A percentile compares a stretch with the other conserved stretches of the same genome.
phyloP scores from a whole-genome alignment of 2,888 invertebrate species.

The Pseudococcus jackbeardsleyi region DNA sequence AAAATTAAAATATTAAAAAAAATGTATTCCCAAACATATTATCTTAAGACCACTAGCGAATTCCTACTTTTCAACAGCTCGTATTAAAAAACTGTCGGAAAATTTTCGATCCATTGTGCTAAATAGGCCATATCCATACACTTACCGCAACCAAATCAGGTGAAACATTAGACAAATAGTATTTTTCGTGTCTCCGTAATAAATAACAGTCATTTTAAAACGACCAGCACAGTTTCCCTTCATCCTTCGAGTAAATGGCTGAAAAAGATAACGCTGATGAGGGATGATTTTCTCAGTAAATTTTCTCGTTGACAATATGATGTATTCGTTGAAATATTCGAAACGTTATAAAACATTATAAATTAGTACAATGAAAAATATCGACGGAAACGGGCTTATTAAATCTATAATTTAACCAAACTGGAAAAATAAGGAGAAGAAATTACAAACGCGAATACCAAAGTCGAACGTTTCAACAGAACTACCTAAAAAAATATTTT shows the following conservation, averaged over 20 bases:
- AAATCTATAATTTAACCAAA: not conserved
- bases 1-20: no score
- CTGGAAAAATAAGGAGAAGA: not conserved
- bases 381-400: not conserved
- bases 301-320: not conserved
- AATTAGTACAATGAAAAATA: slow-evolving; percentile 3
- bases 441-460: not conserved
- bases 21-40: no score
- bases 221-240: not conserved
- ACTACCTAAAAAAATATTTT: not conserved
- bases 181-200: not conserved
- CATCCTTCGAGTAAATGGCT: not conserved
- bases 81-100: no score
- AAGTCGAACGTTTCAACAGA: no score
- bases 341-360: not conserved
- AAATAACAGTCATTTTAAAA: not conserved
- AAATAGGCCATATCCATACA: no score
- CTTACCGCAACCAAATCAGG: not conserved
- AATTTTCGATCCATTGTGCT: no score
- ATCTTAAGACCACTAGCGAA: no score
- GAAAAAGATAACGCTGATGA: not conserved
- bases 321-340: not conserved
- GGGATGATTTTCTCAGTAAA: not conserved
- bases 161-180: not conserved
- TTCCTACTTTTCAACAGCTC: no score